Evolutionary conservation across 2,113 vertebrate species (phyloP).

Genomic region (Neoarius graeffei): DNA sequence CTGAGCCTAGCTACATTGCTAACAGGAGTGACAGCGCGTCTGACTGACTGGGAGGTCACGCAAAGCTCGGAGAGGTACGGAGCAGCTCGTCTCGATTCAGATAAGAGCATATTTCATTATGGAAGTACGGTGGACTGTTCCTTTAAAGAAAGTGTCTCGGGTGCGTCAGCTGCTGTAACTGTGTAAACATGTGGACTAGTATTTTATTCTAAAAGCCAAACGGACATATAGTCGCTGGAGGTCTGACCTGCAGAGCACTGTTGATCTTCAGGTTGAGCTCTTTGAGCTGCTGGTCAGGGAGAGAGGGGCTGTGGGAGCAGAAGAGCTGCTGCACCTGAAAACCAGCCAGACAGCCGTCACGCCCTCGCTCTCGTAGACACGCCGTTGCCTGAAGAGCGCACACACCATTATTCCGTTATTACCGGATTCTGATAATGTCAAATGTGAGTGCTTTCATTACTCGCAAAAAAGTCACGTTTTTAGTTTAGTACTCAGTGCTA

Average conservation of each 20-base stretch:
- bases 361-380: slow-evolving; percentile 87
- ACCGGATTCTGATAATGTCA: too few relatives aligned
- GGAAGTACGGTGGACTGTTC: too few relatives aligned
- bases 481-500: not conserved
- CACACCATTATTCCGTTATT: not conserved
- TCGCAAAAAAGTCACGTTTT: not conserved
- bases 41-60: too few relatives aligned
- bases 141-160: not conserved
- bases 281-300: slow-evolving; percentile 96
- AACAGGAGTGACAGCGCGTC: too few relatives aligned
- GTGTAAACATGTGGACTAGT: not conserved
- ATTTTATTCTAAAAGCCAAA: not conserved
- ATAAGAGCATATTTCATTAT: too few relatives aligned
- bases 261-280: slow-evolving; percentile 95
- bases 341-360: slow-evolving; percentile 90
- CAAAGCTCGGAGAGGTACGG: too few relatives aligned
- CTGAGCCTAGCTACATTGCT: too few relatives aligned
- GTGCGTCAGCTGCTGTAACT: too few relatives aligned
- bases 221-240: not conserved
- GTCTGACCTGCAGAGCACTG: slow-evolving; percentile 88
- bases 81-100: too few relatives aligned
- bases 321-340: slow-evolving; percentile 98
- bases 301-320: slow-evolving; percentile 90
- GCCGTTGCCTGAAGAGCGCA: slow-evolving; percentile 80
- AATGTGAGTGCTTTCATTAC: not conserved